Evolutionary conservation across 1,140 invertebrate species (phyloP).

Genomic region (Hylaeus volcanicus): DNA sequence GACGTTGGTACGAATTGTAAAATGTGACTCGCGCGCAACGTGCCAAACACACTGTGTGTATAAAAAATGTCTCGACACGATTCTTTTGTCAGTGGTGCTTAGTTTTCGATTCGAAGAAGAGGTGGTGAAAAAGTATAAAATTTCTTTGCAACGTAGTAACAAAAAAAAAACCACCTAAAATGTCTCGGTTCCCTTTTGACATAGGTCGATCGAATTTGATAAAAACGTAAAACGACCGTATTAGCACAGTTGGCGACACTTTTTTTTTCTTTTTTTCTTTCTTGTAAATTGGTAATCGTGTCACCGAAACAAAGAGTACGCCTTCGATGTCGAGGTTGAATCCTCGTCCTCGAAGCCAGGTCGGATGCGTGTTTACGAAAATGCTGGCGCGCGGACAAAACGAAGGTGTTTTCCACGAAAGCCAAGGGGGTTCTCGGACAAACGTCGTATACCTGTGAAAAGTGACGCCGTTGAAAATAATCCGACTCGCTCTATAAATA

Average conservation of each 20-base stretch:
- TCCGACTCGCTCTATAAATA: slow-evolving; percentile 80
- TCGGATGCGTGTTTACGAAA: neutral
- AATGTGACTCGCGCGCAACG: slow-evolving; percentile 1
- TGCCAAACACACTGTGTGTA: slow-evolving; percentile 13
- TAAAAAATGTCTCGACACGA: slow-evolving; percentile 24
- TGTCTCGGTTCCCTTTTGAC: no score
- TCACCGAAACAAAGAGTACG: neutral
- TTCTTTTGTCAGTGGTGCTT: neutral
- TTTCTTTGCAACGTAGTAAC: no score
- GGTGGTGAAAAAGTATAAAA: no score
- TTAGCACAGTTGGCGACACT: no score
- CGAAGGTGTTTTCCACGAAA: slow-evolving; percentile 10
- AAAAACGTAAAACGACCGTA: no score
- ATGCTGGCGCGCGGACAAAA: neutral
- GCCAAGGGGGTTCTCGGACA: neutral
- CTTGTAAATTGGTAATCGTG: no score
- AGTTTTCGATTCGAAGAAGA: neutral
- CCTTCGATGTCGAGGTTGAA: neutral
- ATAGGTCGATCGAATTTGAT: no score
- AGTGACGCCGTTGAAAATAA: slow-evolving; percentile 79
- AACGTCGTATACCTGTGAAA: slow-evolving; percentile 70
- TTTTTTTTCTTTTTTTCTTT: no score
- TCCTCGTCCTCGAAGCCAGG: neutral
- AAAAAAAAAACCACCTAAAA: no score
- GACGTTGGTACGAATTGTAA: slow-evolving; percentile 27